phyloP scores from a whole-genome alignment of 2,113 vertebrate species.

The Hippocampus guttulatus region DNA sequence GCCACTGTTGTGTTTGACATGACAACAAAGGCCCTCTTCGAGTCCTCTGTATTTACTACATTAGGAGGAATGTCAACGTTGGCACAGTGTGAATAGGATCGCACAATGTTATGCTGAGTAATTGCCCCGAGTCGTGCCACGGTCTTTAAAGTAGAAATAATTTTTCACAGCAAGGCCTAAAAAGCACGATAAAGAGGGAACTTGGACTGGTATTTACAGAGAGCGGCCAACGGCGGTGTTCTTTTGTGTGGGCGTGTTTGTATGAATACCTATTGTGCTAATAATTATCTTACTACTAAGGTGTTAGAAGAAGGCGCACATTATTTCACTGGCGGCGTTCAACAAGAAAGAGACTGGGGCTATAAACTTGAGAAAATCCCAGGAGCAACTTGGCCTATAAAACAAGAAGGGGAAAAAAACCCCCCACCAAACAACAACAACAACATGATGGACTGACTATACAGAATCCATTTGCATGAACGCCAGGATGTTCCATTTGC shows the following conservation, averaged over 20 bases:
- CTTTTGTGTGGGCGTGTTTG: not conserved
- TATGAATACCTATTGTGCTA: not conserved
- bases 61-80: slow-evolving; percentile 1
- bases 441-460: not conserved
- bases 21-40: slow-evolving; percentile 5
- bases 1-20: slow-evolving; percentile 2
- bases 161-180: slow-evolving; percentile 15
- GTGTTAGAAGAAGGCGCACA: not conserved
- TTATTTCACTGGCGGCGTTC: not conserved
- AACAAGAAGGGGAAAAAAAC: not conserved
- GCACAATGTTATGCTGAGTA: slow-evolving; percentile 2
- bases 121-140: slow-evolving; percentile 1
- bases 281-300: not conserved
- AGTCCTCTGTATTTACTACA: not conserved
- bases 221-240: not conserved
- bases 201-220: slow-evolving; percentile 3
- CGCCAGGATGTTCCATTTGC: slow-evolving; percentile 11
- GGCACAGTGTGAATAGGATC: slow-evolving; percentile 8
- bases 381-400: not conserved
- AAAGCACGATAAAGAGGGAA: slow-evolving; percentile 17
- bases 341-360: not conserved
- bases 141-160: slow-evolving; percentile 12
- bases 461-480: not conserved
- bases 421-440: no score
- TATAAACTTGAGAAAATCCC: not conserved